Evolutionary conservation across 2,113 vertebrate genomes (phyloP), one percentile per base, ranked within the genome.

Genomic region (Nestor notabilis): DNA sequence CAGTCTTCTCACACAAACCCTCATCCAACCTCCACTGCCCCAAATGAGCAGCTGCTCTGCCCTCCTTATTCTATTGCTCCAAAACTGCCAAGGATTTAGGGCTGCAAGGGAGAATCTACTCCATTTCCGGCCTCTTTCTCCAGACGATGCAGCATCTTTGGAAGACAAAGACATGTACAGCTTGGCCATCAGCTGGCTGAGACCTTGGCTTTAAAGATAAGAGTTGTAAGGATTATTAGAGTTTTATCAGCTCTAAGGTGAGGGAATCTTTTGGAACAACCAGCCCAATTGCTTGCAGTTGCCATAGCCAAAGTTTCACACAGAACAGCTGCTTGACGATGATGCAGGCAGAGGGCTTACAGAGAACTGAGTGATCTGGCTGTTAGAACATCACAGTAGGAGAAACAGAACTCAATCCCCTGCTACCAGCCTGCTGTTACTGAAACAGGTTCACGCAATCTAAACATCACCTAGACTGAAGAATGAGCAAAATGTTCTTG

Each of bases 391-490:
- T 21, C n/a, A 43, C 28, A 46, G 11, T 1, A 69, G 53, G n/a
- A 77, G 24, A 72, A 29, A 39, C 28, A 64, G 43, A 53, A 90
- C n/a, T 49, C 3, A 0, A 5, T 60, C 2, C 31, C 20, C 14
- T 47, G 39, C 47, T 41, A 47, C 63, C 63, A 56, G 17, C 33
- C 55, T 50, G 24, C 15, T 65, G 28, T 13, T 5, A 25, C 1
- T 33, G 13, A 44, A 89, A 60, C 7, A 55, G 61, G 63, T 27
- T 33, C 0, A 1, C 29, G 71, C 43, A 31, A 68, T 41, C 24
- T 43, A 13, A 33, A 1, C 2, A 2, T 24, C 4, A 0, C 0
- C 0, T 3, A 91, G 28, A 68, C 23, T 0, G 0, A 55, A 75
- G 18, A 56, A 52, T 1, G 1, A 78, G 61, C 11, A 27, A 44